Base-by-base conservation (phyloP, 35 echinoderm and acorn worm genomes). In the Apostichopus parvimensis region DNA sequence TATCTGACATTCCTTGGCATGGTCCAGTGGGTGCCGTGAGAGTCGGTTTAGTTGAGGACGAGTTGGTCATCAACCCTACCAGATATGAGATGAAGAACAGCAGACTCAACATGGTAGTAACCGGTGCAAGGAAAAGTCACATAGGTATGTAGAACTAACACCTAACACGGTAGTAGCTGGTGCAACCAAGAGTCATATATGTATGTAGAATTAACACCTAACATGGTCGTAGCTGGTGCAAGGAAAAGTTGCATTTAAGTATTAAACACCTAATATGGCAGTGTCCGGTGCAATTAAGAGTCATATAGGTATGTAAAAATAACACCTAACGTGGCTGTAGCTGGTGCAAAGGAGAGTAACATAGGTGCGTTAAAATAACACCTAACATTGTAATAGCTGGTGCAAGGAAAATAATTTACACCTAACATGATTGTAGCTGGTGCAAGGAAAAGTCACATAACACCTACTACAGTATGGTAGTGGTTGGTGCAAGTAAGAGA, bases 1-100 rank as follows among this genome's bases (percentile, higher is more conserved):
- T 98, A 76, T 98, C 97, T 72, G 94, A 98, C 82, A 95, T 98
- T 65, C 97, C 97, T 6, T 98, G 97, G 97, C 92, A 94, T 94
- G 97, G 97, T 54, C 97, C 97, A 28, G 81, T 98, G n/a, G 97
- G 94, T 79, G 97, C 97, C 25, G 97, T 25, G 24, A 25, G 24
- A 25, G 24, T 25, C 0, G 24, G 24, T 25, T 25, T 25, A 25
- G 24, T 98, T 24, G 94, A 98, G 77, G 97, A 95, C 4, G 95
- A 98, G 54, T 65, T 98, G 18, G 91, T 98, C 61, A 93, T 98
- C 24, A 98, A 96, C 87, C 97, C 97, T 12, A 95, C 97, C 45
- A 92, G 97, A 71, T 66, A 92, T 18, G 93, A 98, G 61, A 26
- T 98, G 87, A 98, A 81, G 26, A 93, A 92, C 12, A 98, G 97